Evolutionary conservation across 2,797 vertebrate species (phyloP), one percentile per base, ranked within the genome.

Genomic region (Diplodus sargus): DNA sequence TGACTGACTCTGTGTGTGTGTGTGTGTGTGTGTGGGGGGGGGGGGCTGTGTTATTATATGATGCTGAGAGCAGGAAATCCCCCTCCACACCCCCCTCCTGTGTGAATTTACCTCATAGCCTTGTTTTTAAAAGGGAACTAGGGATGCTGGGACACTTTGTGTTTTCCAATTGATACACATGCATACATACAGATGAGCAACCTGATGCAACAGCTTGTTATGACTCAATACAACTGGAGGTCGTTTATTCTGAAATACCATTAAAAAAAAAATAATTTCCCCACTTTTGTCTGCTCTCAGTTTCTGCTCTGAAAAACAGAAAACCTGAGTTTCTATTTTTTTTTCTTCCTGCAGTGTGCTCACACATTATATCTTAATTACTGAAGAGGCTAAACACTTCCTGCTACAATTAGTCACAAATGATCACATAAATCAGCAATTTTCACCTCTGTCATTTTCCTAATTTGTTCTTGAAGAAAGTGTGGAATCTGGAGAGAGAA

Each of bases 161-260:
- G 11, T 74, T 67, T 59, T 17, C 22, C 73, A 53, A 54, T 62
- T 71, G 76, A 72, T 74, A 57, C 54, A 43, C 51, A 69, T 22
- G 25, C 70, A 51, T 8, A 64, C 65, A 70, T 22, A 42, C 59
- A 75, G 51, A 78, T 73, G 45, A 77, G 48, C 16, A 12, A 45
- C 68, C 65, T 70, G 79, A 83, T 74, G 68, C 58, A 71, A 72
- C 58, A 30, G 14, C 76, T 66, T 76, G 51, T 80, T 84, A 60
- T 53, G 49, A 72, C 57, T 74, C 34, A 64, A 80, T 84, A 64
- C 53, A 72, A 43, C 62, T 53, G 9, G 42, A 72, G 43, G 6
- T 42, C 12, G 1, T 53, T 53, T 28, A 54, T 83, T 25, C 17
- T 60, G 10, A 80, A 58, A 74, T 9, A 52, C 11, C 13, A 47